These are phyloP conservation scores for Odontomyia ornata DNA, from an alignment of 2,888 invertebrate species.

Conservation along the genomic window DNA sequence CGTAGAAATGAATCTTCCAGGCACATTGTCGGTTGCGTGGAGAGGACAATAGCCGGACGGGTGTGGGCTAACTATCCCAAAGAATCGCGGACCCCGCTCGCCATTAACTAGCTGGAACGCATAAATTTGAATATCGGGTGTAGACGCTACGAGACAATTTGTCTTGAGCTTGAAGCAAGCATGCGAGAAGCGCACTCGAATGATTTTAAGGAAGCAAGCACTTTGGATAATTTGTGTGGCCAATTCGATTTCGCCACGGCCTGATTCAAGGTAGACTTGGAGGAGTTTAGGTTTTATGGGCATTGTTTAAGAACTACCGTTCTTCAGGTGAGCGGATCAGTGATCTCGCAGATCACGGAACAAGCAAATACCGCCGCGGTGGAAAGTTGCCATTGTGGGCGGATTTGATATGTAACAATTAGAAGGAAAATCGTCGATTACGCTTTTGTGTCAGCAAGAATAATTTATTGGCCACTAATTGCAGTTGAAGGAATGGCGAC, in stretches of 20 bases:
- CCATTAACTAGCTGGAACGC: conserved; percentile 28
- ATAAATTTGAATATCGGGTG: conserved; percentile 43
- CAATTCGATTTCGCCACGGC: conserved; percentile 33
- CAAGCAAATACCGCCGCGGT: neutral
- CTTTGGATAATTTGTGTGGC: conserved; percentile 39
- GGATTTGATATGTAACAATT: conserved; percentile 40
- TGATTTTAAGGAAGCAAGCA: conserved; percentile 33
- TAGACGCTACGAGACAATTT: conserved; percentile 33
- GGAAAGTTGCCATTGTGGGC: conserved; percentile 4
- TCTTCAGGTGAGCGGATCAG: conserved; percentile 7
- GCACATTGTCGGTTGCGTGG: neutral
- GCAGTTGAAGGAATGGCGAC: conserved; percentile 31
- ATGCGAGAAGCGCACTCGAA: conserved; percentile 26
- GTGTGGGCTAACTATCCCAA: conserved; percentile 38
- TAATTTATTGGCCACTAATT: conserved; percentile 38
- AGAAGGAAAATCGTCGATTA: conserved; percentile 39
- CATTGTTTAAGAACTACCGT: conserved; percentile 32
- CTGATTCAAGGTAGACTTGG: conserved; percentile 22
- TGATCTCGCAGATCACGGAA: neutral
- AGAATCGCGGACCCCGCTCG: neutral
- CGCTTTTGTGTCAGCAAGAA: conserved; percentile 32
- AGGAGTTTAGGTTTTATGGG: conserved; percentile 29
- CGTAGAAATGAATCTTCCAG: conserved; percentile 15
- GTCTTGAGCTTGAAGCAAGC: conserved; percentile 40
- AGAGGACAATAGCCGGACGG: conserved; percentile 31